Evolutionary conservation across 2,797 vertebrate genomes (phyloP).

Genomic region (Tapera naevia): DNA sequence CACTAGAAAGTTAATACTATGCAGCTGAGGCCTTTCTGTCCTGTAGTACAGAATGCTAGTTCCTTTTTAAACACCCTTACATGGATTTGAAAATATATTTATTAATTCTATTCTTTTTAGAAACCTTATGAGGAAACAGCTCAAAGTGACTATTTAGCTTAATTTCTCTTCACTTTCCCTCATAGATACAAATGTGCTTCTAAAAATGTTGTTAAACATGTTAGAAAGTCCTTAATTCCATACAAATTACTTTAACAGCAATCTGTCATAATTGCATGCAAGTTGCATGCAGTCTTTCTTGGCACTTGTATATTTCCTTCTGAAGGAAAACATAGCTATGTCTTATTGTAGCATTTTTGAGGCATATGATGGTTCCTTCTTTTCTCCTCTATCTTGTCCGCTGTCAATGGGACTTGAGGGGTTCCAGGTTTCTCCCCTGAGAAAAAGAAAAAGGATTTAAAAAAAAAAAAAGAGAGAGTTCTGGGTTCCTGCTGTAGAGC

Average conservation of each 20-base stretch:
- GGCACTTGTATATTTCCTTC: neutral
- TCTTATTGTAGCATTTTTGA: neutral
- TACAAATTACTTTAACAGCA: neutral
- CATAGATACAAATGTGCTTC: neutral
- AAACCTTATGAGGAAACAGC: neutral
- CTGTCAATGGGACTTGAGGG: neutral
- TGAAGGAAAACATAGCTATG: neutral
- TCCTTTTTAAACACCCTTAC: neutral
- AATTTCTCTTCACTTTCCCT: neutral
- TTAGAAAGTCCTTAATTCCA: neutral
- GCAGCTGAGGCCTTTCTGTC: neutral
- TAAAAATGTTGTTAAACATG: neutral
- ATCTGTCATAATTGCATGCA: neutral
- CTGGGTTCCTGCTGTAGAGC: neutral
- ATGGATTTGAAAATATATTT: neutral
- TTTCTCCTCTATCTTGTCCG: neutral
- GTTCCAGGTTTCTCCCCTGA: neutral
- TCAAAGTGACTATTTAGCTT: neutral
- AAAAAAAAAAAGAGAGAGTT: neutral
- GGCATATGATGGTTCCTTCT: neutral
- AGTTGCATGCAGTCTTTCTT: neutral
- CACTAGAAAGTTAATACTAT: neutral
- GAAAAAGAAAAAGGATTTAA: neutral
- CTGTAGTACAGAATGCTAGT: neutral
- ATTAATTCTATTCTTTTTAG: neutral